These are phyloP conservation scores for Nothura maculosa DNA, from an alignment of 2,797 vertebrate genomes.

Conservation along the genomic window DNA sequence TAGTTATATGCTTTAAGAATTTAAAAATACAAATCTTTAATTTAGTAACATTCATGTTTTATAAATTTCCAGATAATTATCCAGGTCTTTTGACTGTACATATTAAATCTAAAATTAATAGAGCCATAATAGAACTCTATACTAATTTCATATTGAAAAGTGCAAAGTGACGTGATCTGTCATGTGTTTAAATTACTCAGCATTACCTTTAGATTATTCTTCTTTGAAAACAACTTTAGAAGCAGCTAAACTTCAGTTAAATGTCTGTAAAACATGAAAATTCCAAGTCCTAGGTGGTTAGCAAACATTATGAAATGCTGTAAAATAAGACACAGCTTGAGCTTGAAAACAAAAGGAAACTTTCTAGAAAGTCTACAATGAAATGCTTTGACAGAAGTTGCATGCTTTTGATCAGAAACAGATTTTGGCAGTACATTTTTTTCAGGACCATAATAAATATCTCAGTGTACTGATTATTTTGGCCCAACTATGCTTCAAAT, in stretches of 20 bases:
- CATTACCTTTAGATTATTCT: conserved; percentile 1
- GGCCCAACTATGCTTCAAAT: not conserved
- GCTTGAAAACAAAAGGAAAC: conserved; percentile 14
- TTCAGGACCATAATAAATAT: not conserved
- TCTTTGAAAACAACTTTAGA: conserved; percentile 10
- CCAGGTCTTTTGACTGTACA: not conserved
- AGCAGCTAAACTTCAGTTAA: not conserved
- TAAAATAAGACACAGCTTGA: not conserved
- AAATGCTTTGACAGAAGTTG: not conserved
- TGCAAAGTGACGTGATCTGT: conserved; percentile 36
- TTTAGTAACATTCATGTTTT: conserved; percentile 14
- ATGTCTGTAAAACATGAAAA: conserved; percentile 22
- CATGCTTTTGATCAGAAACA: not conserved
- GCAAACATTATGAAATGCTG: conserved; percentile 2
- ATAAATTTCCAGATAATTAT: conserved; percentile 10
- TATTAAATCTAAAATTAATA: conserved; percentile 25
- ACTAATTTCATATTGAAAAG: conserved; percentile 25
- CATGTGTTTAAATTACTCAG: conserved; percentile 32
- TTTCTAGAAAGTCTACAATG: not conserved
- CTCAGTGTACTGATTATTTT: not conserved
- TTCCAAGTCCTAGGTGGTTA: conserved; percentile 31
- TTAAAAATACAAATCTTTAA: not conserved
- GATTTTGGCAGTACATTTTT: conserved; percentile 2
- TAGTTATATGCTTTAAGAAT: not conserved
- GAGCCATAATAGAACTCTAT: not conserved